Evolutionary conservation across 2,113 vertebrate genomes (phyloP), one percentile per base, ranked within the genome.

Genomic region (Lethenteron camtschaticum): DNA sequence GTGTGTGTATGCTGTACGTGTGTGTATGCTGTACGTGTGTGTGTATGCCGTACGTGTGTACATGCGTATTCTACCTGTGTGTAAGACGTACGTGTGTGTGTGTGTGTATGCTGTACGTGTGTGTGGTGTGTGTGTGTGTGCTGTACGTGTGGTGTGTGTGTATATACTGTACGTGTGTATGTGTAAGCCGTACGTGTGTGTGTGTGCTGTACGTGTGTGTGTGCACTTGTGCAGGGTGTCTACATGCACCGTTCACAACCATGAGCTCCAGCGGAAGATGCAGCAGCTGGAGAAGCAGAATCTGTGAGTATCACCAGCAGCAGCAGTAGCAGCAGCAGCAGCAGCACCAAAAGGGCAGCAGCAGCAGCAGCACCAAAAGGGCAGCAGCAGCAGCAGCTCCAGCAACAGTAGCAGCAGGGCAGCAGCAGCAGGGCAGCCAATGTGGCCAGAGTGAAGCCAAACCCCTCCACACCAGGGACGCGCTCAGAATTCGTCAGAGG

Each of bases 271-370:
- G 73, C 84, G 87, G 73, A 95, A 96, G 14, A 86, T 95, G 55
- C 81, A 91, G 56, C 88, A 90, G 71, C 77, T 96, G 70, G 90
- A 96, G 78, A 90, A 92, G 76, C 87, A 89, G 74, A 94, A 96
- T 78, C 80, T 84, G 94, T 97, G 75, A 88, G 87, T 12, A 56
- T 3, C 16, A 18, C 14, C 24, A 41, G 24, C 24, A 41, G 24
- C 24, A 41, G 4, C 24, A 41, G 4, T 5, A 24, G 20, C 20
- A 24, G 20, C 20, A 24, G 24, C 24, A 41, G 24, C 24, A 41
- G 24, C 24, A 41, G 24, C 24, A n/a, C n/a, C n/a, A n/a, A n/a
- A n/a, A 41, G 24, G 24, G 24, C 24, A 41, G 24, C 41, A 41
- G 41, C 41, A 41, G 4, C 41, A 41, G 24, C 24, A 41, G 24